These are phyloP conservation scores for Reticulitermes lucifugus DNA, from an alignment of 2,888 invertebrate species.

Conservation along the genomic window DNA sequence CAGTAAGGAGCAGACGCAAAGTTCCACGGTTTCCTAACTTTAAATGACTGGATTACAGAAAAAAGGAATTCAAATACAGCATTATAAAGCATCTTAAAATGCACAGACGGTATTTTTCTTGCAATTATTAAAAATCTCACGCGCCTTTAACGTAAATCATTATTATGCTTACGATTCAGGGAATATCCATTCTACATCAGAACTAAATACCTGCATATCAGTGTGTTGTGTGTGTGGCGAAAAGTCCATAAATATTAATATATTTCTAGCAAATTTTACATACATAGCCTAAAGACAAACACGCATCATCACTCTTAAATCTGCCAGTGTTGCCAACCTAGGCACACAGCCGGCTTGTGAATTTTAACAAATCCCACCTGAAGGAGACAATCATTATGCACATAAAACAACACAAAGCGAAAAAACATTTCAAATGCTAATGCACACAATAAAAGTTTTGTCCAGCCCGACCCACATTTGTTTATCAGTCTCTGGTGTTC, in stretches of 20 bases:
- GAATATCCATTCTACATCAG: neutral
- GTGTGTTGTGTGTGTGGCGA: neutral
- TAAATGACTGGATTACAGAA: too few species aligned
- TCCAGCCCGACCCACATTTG: too few species aligned
- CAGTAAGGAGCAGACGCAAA: too few species aligned
- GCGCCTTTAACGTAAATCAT: neutral
- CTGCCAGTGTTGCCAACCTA: constrained; percentile 20
- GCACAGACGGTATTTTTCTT: too few species aligned
- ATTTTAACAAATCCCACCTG: neutral
- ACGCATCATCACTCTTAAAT: constrained; percentile 21
- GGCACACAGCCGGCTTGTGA: neutral
- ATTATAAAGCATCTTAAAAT: too few species aligned
- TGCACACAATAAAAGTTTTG: too few species aligned
- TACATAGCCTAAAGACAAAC: constrained; percentile 19
- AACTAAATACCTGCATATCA: neutral
- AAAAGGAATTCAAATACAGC: too few species aligned
- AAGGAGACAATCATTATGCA: too few species aligned
- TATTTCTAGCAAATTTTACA: constrained; percentile 17
- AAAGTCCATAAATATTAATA: constrained; percentile 30
- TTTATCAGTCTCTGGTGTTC: too few species aligned
- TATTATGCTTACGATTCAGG: neutral
- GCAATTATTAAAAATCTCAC: neutral
- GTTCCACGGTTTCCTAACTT: too few species aligned
- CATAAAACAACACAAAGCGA: too few species aligned
- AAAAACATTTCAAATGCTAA: too few species aligned